Evolutionary conservation across 2,888 invertebrate genomes (phyloP), one percentile per base, ranked within the genome.

Genomic region (Tortricodes alternella): DNA sequence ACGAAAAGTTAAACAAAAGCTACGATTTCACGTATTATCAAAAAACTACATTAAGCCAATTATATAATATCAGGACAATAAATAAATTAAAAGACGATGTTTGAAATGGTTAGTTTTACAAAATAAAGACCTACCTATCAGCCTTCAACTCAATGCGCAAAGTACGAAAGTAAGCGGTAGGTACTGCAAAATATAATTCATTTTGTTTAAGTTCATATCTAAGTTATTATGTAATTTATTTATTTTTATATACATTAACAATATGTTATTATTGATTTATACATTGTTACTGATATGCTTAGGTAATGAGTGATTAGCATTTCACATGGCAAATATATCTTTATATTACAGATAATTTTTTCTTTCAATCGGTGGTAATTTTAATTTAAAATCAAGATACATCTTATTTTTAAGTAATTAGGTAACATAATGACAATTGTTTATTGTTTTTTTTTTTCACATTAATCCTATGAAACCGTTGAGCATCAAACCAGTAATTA

Each of bases 201-300:
- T n/a, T 27, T 9, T 29, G 27, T 27, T 27, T 29, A 1, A 11
- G 11, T n/a, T 29, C 29, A 4, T 29, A 29, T 29, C 11, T 1
- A 11, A n/a, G n/a, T 29, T 21, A 21, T 21, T 23, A 49, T 8
- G 9, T 49, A 41, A 1, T 27, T 35, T 43, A 34, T 34, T 34
- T 51, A 38, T 7, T 32, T 62, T 48, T 70, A 72, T 73, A 60
- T 69, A 70, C 68, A 73, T 55, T 58, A 58, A 46, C 39, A 49
- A 58, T 61, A 62, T 18, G 21, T 27, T 60, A 63, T 64, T 43
- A 55, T 55, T 35, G 60, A 64, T 65, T 67, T 69, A 75, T 75
- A 76, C 68, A 73, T 71, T 67, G 43, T 73, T 66, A 70, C 63
- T 84, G 87, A 86, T 87, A 87, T 87, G 86, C 85, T 77, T 85